Conservation (phyloP, 23 tunicate species). For the Pegea sp. region DNA sequence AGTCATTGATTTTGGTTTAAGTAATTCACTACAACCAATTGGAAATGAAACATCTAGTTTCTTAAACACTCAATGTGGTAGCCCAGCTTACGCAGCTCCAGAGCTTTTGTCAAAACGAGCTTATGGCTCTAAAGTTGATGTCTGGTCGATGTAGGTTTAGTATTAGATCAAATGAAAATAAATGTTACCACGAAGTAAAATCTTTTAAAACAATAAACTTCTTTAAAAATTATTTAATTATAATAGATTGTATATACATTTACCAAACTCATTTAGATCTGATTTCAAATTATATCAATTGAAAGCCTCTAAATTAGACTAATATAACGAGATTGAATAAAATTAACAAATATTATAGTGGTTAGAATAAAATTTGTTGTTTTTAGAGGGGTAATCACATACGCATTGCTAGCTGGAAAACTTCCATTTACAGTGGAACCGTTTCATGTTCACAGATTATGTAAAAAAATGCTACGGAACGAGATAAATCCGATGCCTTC, state of each 20-base stretch:
- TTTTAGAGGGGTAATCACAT: conserved; percentile 88
- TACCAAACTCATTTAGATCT: not conserved
- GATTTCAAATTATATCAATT: not conserved
- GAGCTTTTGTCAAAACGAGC: conserved; percentile 66
- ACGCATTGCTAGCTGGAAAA: conserved; percentile 85
- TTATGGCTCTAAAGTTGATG: conserved; percentile 99
- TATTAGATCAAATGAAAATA: no score
- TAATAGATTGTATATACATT: not conserved
- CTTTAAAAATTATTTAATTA: no score
- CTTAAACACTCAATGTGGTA: conserved; percentile 82
- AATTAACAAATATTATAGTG: no score
- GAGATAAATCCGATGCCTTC: conserved; percentile 94
- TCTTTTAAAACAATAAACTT: no score
- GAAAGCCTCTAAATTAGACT: no score
- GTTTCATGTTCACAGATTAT: conserved; percentile 65
- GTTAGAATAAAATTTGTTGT: not conserved
- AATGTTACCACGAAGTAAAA: no score
- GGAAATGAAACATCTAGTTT: conserved; percentile 20
- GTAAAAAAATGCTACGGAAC: conserved; percentile 76
- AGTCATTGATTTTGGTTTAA: conserved; percentile 93
- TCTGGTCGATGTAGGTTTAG: conserved; percentile 98
- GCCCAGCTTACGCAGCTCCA: conserved; percentile 99
- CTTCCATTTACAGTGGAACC: conserved; percentile 96
- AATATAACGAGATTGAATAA: no score
- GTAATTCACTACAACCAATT: conserved; percentile 38